Percentiles rank a stretch among this genome's conserved stretches.
Conservation (phyloP, 2,888 invertebrate genomes). For the Craniophora ligustri region DNA sequence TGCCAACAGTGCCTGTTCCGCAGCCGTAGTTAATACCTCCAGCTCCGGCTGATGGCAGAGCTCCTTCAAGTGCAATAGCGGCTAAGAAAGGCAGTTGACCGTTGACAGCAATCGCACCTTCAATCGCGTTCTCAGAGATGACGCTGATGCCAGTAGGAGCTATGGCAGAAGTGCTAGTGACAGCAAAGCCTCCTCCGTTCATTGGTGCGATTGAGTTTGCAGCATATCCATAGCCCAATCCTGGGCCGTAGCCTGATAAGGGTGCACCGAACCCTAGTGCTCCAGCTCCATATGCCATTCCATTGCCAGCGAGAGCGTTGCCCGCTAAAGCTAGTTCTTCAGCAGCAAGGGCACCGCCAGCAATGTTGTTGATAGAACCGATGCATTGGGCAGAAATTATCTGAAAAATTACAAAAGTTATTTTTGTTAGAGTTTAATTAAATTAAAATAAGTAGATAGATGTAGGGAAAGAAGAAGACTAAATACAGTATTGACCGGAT, state of each 20-base stretch:
- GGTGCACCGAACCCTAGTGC: background rate
- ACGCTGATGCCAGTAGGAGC: conserved; percentile 63
- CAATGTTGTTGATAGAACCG: conserved; percentile 25
- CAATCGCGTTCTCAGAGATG: conserved; percentile 65
- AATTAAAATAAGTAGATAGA: too few species aligned
- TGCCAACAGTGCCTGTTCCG: conserved; percentile 31
- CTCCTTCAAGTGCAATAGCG: conserved; percentile 61
- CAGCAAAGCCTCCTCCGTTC: conserved; percentile 52
- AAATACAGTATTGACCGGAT: too few species aligned
- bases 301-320: conserved; percentile 19
- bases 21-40: conserved; percentile 57
- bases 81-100: conserved; percentile 66
- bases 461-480: too few species aligned
- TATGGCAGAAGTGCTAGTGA: conserved; percentile 59
- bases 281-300: conserved; percentile 18
- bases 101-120: conserved; percentile 56
- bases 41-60: conserved; percentile 56
- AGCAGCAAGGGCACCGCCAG: conserved; percentile 18
- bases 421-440: background rate
- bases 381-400: conserved; percentile 24
- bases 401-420: background rate
- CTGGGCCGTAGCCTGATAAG: conserved; percentile 5
- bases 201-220: conserved; percentile 29
- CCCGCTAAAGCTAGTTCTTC: conserved; percentile 40
- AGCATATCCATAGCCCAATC: conserved; percentile 6